Conservation (phyloP, 2,888 invertebrate genomes). For the Spatulosminthurus flaviceps region DNA sequence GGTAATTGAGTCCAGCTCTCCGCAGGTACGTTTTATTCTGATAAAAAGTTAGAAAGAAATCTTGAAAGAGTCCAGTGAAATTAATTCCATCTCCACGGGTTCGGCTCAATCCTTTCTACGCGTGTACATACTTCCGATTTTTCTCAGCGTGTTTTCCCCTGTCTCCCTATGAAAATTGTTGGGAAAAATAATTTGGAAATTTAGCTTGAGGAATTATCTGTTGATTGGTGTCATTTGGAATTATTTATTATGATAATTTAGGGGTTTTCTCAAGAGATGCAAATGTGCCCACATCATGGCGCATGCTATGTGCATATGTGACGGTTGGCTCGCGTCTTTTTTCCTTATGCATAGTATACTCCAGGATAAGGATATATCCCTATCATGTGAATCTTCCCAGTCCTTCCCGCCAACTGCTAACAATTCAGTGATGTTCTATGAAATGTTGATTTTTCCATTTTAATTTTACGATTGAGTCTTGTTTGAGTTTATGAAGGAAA, state of each 20-base stretch:
- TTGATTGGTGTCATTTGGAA: no score
- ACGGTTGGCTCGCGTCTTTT: constrained; percentile 30
- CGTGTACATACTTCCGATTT: constrained; percentile 16
- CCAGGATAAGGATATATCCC: constrained; percentile 15
- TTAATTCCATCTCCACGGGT: neutral
- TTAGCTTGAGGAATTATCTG: no score
- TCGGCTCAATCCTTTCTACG: neutral
- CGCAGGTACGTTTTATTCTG: constrained; percentile 25
- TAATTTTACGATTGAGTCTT: no score
- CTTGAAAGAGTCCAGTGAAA: neutral
- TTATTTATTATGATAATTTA: no score
- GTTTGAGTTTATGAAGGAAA: no score
- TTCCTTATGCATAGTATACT: neutral
- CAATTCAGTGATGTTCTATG: no score
- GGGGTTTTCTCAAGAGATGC: constrained; percentile 24
- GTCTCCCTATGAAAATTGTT: no score
- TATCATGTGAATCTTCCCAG: neutral
- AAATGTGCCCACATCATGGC: constrained; percentile 43
- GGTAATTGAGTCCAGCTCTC: constrained; percentile 18
- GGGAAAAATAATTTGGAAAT: no score
- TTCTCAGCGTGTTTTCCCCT: no score
- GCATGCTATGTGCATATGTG: constrained; percentile 37
- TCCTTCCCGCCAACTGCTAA: constrained; percentile 37
- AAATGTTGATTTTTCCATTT: no score
- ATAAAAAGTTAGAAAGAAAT: no score